Evolutionary conservation across 1,140 invertebrate species (phyloP), one percentile per base, ranked within the genome.

Genomic region (Choristoneura fumiferana): DNA sequence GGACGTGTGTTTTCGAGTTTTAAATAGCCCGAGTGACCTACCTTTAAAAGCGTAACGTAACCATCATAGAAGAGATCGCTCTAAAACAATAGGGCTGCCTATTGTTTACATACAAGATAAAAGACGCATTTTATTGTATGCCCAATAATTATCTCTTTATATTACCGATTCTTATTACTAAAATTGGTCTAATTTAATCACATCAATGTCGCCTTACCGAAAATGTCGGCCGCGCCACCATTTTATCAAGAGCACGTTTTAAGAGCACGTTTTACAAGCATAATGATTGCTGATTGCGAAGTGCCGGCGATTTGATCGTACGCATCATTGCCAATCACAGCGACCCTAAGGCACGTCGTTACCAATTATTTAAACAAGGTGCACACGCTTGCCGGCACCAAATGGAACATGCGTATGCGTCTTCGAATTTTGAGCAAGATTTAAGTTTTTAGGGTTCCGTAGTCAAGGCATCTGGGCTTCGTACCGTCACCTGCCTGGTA

Each of bases 311-410:
- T 49, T 49, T 49, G 17, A 49, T 22, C 18, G 43, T 6, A 2
- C 22, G 22, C 22, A 22, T 43, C 40, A 45, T 22, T 4, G 6
- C 43, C 22, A 49, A 49, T 57, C 61, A n/a, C 15, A 17, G 39
- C 29, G 22, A 37, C 43, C 34, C 40, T 33, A 29, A 57, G 37
- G 37, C 36, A 17, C 60, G 54, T 67, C 59, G 59, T 61, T 65
- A 64, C 61, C 67, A 71, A 71, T 71, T 71, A 71, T 67, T 67
- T 63, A 67, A 71, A 71, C 69, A 71, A 71, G 69, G 64, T 57
- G 54, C 17, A 10, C 35, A 12, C 18, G 43, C 22, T 22, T 49
- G 40, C 40, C 15, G 40, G 8, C 15, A 18, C 15, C 40, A 17
- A 15, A 15, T n/a, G n/a, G n/a, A n/a, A 29, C 2, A 18, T 45